Evolutionary conservation across 2,797 vertebrate species (phyloP), one percentile per base, ranked within the genome.

Genomic region (Myripristis jacobus): DNA sequence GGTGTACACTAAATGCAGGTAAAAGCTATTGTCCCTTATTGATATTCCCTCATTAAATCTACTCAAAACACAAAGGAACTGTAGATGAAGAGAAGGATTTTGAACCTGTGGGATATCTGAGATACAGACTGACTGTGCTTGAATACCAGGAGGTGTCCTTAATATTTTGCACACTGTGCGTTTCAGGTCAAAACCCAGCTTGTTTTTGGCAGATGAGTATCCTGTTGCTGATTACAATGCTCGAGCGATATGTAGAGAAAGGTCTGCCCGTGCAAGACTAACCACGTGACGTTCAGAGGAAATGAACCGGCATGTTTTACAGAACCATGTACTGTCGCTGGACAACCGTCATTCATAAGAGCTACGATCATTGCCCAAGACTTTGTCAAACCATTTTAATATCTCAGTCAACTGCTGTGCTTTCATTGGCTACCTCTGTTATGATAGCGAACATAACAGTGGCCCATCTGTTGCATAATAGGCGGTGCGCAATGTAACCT

Each of bases 401-500:
- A 24, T 31, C 29, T 46, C 22, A 15, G 12, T 46, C 6, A 36
- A 10, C 47, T 66, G 70, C 74, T 31, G 29, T 31, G 29, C 29
- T 31, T 6, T 6, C 29, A 16, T 43, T 43, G 15, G 36, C 64
- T 44, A n/a, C 44, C 27, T 65, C 41, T 0, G 16, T 70, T 6
- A 64, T 59, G 25, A 59, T 50, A 16, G 41, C 6, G 19, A 56
- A 62, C 1, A 41, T 55, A 48, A 46, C 4, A 19, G 15, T 18
- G 36, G n/a, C 18, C 29, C 51, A 78, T 78, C 71, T 75, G 44
- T 31, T 70, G 18, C 13, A 21, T 22, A 44, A 31, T 31, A 34
- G 43, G 47, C 4, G 10, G 48, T 22, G 12, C 21, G 27, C 53
- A 47, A 22, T 77, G 75, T 77, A 86, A 89, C 56, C 66, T 29